Evolutionary conservation across 2,797 vertebrate genomes (phyloP).

Genomic region (Myotis findleyi): DNA sequence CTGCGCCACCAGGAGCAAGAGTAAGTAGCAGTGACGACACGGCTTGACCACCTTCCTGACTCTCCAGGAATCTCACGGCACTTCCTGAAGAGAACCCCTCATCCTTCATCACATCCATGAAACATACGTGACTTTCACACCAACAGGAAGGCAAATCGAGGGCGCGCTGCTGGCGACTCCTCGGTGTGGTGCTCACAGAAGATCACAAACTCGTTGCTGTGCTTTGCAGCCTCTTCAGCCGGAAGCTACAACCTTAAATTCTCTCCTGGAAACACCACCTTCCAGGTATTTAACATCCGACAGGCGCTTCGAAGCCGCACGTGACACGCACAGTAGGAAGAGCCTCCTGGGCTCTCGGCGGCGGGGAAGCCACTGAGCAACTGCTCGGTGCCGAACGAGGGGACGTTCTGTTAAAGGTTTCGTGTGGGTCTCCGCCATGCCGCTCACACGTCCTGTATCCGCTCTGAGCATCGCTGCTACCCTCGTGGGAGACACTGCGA

Average conservation of each 20-base stretch:
- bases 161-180: neutral
- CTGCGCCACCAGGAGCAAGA: neutral
- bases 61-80: neutral
- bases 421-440: slow-evolving; percentile 68
- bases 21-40: rapidly evolving
- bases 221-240: neutral
- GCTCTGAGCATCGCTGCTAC: slow-evolving; percentile 51
- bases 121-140: slow-evolving; percentile 58
- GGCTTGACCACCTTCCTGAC: neutral
- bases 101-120: neutral
- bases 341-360: slow-evolving; percentile 59
- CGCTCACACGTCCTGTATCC: slow-evolving; percentile 68
- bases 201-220: neutral
- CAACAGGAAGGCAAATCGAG: slow-evolving; percentile 34
- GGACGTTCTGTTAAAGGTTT: slow-evolving; percentile 76
- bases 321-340: neutral
- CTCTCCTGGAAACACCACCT: neutral
- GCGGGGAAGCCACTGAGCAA: slow-evolving; percentile 62
- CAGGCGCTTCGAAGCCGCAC: neutral
- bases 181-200: neutral
- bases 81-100: neutral
- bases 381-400: neutral
- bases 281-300: slow-evolving; percentile 2
- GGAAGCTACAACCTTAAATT: slow-evolving; percentile 4
- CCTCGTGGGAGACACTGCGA: slow-evolving; percentile 23